Evolutionary conservation across 2,797 vertebrate species (phyloP).

Genomic region (Brachyalestes nurse): DNA sequence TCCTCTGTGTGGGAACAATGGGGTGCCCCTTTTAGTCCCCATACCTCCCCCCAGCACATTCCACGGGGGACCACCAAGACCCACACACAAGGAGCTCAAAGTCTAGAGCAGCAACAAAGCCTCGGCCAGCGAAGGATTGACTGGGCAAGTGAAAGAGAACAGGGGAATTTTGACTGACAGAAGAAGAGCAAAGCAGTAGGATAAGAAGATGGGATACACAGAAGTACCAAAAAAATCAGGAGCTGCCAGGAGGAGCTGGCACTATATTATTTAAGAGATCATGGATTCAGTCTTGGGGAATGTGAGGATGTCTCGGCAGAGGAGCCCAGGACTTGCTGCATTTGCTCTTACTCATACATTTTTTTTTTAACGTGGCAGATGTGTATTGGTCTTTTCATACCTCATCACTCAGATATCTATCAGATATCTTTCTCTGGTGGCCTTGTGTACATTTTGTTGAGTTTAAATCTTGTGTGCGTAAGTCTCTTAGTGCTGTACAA

Average conservation of each 20-base stretch:
- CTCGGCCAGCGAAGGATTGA: conserved; percentile 61
- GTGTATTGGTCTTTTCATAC: conserved; percentile 41
- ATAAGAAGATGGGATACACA: neutral
- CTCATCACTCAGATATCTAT: neutral
- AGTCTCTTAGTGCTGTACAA: conserved; percentile 17
- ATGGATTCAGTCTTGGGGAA: conserved; percentile 56
- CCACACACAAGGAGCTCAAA: conserved; percentile 64
- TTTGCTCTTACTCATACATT: conserved; percentile 57
- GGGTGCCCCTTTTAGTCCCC: conserved; percentile 71
- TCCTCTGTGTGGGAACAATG: conserved; percentile 93
- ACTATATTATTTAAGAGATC: conserved; percentile 30
- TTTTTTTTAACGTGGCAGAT: conserved; percentile 18
- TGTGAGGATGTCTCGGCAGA: conserved; percentile 52
- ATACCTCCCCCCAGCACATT: conserved; percentile 83
- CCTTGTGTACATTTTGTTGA: conserved; percentile 39
- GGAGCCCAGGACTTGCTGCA: conserved; percentile 47
- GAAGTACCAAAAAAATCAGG: neutral
- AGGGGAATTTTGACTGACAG: conserved; percentile 53
- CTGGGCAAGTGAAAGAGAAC: conserved; percentile 59
- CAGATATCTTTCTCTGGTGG: conserved; percentile 27
- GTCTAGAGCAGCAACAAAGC: conserved; percentile 76
- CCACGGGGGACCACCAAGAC: conserved; percentile 93
- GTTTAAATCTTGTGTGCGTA: conserved; percentile 30
- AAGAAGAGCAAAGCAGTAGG: conserved; percentile 55
- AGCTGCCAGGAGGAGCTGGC: conserved; percentile 34